These are phyloP conservation scores for Ceriagrion tenellum DNA, from an alignment of 2,888 invertebrate species.

Conservation along the genomic window DNA sequence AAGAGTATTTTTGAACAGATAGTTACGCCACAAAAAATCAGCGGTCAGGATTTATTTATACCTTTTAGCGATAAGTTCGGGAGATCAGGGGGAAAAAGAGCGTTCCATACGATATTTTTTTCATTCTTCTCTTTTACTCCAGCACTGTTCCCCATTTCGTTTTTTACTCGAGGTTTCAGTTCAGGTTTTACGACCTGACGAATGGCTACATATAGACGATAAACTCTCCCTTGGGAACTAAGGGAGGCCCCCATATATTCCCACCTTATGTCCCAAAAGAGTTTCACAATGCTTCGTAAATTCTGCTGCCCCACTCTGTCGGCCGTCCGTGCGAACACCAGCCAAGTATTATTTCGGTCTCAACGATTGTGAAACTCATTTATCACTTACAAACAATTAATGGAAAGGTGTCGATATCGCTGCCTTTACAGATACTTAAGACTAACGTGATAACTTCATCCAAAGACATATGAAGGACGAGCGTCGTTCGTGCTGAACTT, in stretches of 20 bases:
- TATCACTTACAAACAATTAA: background rate
- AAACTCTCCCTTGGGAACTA: constrained; percentile 33
- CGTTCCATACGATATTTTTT: constrained; percentile 10
- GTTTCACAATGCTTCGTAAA: constrained; percentile 27
- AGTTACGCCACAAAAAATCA: background rate
- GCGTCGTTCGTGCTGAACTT: too few species aligned
- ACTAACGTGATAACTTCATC: too few species aligned
- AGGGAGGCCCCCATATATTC: background rate
- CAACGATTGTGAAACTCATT: background rate
- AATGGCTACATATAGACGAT: background rate
- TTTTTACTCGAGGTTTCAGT: constrained; percentile 24
- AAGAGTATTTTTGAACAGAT: background rate
- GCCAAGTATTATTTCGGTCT: background rate
- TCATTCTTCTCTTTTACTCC: background rate
- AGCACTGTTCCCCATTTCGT: constrained; percentile 3
- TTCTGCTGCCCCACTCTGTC: background rate
- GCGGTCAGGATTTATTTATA: background rate
- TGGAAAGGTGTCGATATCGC: background rate
- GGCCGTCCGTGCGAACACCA: background rate
- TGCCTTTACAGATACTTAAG: too few species aligned
- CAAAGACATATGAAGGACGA: too few species aligned
- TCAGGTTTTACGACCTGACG: constrained; percentile 24
- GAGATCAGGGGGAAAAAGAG: background rate
- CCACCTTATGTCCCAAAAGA: constrained; percentile 35
- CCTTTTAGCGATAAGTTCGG: background rate